Evolutionary conservation across 2,797 vertebrate genomes (phyloP), one percentile per base, ranked within the genome.

Genomic region (Gallirallus australis): DNA sequence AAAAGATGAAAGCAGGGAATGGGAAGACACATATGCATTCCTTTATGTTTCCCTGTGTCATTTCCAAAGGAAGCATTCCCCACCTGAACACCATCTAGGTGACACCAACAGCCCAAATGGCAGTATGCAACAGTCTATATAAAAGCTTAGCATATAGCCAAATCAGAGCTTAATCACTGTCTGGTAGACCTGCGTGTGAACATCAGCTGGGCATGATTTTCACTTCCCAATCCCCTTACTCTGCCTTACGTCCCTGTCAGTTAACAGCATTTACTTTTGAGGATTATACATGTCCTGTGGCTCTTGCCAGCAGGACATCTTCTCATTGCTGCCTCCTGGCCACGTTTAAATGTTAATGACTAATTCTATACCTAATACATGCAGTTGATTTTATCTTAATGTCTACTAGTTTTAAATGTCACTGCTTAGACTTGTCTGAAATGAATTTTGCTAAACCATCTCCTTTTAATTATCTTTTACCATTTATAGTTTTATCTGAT

Each of bases 281-380:
- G 53, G 47, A 37, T 69, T 83, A 76, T 65, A 25, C 39, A 82
- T 30, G 3, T 89, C 63, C 81, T 82, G 47, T 76, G 63, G 77
- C 78, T 84, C 63, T 66, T 89, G 89, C 89, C 83, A 95, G 70
- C 83, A 94, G 91, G 91, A 86, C 75, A 72, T 39, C 92, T 70
- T 70, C 79, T 93, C 77, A 52, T 84, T 86, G 66, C 59, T 92
- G 73, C 95, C 92, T 96, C 63, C 78, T 76, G 63, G 95, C 78
- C 96, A 93, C 59, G 42, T 90, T 93, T 89, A 95, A 96, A 96
- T 95, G 94, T 94, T 96, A 96, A 93, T 95, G 77, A 93, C 63
- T 94, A 93, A 94, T 93, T 93, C 92, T 93, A 96, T 68, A 93
- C 66, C 86, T 94, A 93, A 96, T 93, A 90, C 47, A 66, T 79